A percentile compares a stretch with the other conserved stretches of the same genome.
Conservation (phyloP, 1,140 invertebrate genomes). For the Aradophagus sp. region DNA sequence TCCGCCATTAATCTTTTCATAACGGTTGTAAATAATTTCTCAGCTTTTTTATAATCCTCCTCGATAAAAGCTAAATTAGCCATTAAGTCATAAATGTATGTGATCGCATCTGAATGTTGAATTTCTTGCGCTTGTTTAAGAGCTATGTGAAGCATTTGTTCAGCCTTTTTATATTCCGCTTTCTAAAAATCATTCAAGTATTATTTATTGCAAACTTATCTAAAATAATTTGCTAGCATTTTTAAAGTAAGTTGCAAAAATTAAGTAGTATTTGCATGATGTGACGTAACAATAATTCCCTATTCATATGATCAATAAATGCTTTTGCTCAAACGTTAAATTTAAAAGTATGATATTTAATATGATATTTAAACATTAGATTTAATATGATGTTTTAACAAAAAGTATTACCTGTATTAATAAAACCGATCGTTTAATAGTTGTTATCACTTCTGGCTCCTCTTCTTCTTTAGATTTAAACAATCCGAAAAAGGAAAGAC, state of each 20-base stretch:
- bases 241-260: no score
- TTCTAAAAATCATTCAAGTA: slow-evolving; percentile 75
- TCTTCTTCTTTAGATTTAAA: slow-evolving; percentile 45
- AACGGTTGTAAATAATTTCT: slow-evolving; percentile 87
- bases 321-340: neutral
- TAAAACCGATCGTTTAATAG: slow-evolving; percentile 49
- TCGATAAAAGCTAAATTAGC: slow-evolving; percentile 90
- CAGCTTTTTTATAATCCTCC: slow-evolving; percentile 86
- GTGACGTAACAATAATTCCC: no score
- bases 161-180: slow-evolving; percentile 85
- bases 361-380: no score
- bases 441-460: slow-evolving; percentile 43
- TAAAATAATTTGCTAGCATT: no score
- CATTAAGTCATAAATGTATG: slow-evolving; percentile 92
- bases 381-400: no score
- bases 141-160: slow-evolving; percentile 88
- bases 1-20: no score
- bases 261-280: slow-evolving; percentile 1
- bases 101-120: slow-evolving; percentile 83
- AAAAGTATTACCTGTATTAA: slow-evolving; percentile 39
- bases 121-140: slow-evolving; percentile 87
- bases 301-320: neutral
- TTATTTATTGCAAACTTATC: slow-evolving; percentile 7
- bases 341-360: no score
- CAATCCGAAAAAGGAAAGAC: slow-evolving; percentile 39